Conservation (phyloP, 2,888 invertebrate species). For the Eurytoma californica region DNA sequence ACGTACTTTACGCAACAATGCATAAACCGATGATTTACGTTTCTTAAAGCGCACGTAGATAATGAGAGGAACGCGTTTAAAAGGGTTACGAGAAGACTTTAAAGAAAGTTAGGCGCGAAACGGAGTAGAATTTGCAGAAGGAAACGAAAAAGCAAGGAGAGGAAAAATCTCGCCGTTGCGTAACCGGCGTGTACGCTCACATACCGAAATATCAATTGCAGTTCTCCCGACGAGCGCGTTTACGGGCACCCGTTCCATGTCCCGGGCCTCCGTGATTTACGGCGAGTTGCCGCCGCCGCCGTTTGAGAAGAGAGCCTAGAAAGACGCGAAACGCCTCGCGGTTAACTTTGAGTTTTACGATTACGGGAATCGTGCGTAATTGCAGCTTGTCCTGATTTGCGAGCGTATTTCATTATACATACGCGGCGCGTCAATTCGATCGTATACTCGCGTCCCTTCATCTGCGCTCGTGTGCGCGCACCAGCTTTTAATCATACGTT, state of each 20-base stretch:
- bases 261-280: conserved; percentile 62
- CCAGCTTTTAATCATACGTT: conserved; percentile 62
- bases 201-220: conserved; percentile 56
- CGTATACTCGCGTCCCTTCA: conserved; percentile 48
- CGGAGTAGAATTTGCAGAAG: not conserved
- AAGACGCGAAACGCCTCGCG: conserved; percentile 60
- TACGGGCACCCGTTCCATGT: conserved; percentile 53
- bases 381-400: conserved; percentile 62
- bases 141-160: not conserved
- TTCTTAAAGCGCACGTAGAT: conserved; percentile 29
- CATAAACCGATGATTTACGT: conserved; percentile 47
- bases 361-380: conserved; percentile 70
- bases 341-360: conserved; percentile 68
- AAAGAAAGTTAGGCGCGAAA: not conserved
- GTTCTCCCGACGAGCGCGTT: conserved; percentile 43
- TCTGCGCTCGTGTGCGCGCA: conserved; percentile 18
- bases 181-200: conserved; percentile 37
- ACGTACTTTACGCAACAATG: conserved; percentile 40
- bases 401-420: conserved; percentile 62
- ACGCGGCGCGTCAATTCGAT: conserved; percentile 54
- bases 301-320: conserved; percentile 31
- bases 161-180: conserved; percentile 24
- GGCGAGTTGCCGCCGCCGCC: conserved; percentile 57
- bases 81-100: conserved; percentile 5
- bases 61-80: conserved; percentile 14